Evolutionary conservation across 2,113 vertebrate species (phyloP), one percentile per base, ranked within the genome.

Genomic region (Eubucco bourcierii): DNA sequence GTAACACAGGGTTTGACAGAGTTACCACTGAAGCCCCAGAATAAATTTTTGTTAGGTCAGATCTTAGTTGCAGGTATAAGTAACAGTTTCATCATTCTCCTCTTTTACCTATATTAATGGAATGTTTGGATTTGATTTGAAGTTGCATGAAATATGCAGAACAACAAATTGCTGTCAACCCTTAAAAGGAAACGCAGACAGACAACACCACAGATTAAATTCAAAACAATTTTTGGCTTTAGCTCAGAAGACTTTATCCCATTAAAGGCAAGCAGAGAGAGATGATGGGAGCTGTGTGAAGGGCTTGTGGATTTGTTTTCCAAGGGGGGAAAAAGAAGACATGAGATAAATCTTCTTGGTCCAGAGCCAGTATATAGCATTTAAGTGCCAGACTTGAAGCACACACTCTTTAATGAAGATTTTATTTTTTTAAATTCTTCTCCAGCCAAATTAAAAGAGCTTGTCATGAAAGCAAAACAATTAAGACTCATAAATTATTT

Each of bases 291-390:
- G 3, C 9, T 71, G 19, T 31, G 19, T 31, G n/a, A 70, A 4
- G 4, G 8, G 0, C 3, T n/a, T 85, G 33, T 73, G 52, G 7
- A 13, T 72, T 88, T 75, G 78, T 44, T 65, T 29, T 44, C 8
- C 31, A 7, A 50, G 28, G 2, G 1, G 27, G 56, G 56, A 12
- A 20, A 80, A 71, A 59, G 71, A 63, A 65, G n/a, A 19, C 19
- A 60, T 79, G 5, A 72, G 41, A 93, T 72, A n/a, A 94, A 92
- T 76, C 16, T 34, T 67, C 59, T 93, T 95, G 58, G 72, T 95
- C 60, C 80, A 85, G 71, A 92, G 29, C 7, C 76, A 78, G 28
- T 81, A 33, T 20, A 70, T 47, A 80, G 61, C 4, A 31, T 70
- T 60, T 94, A 76, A 92, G 46, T 82, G 23, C 34, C 83, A 92